A percentile compares a stretch with the other conserved stretches of the same genome.
Evolutionary conservation across 2,888 invertebrate genomes (phyloP).

Genomic region (Ceraclea dissimilis): DNA sequence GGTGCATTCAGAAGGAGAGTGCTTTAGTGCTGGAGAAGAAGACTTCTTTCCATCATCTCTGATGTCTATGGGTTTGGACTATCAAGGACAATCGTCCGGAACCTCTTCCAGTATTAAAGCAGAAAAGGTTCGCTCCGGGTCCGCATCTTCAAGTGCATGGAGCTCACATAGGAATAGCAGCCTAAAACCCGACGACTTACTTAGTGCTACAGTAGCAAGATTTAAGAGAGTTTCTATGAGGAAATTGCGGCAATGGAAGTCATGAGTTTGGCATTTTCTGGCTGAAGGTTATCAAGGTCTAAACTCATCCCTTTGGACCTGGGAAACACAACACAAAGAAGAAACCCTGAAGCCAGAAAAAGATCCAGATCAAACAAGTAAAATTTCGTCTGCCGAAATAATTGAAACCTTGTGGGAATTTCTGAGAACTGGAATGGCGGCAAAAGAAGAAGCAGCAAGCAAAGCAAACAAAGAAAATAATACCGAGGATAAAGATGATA

Average conservation of each 20-base stretch:
- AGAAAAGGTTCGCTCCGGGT: slow-evolving; percentile 15
- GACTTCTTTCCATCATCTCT: slow-evolving; percentile 19
- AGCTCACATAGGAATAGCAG: slow-evolving; percentile 20
- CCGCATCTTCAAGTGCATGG: slow-evolving; percentile 18
- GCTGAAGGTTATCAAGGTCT: slow-evolving; percentile 23
- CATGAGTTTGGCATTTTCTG: slow-evolving; percentile 55
- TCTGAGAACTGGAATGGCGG: slow-evolving; percentile 17
- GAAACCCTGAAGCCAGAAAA: slow-evolving; percentile 14
- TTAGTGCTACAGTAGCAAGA: slow-evolving; percentile 64
- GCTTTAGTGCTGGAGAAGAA: slow-evolving; percentile 53
- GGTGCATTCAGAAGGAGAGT: slow-evolving; percentile 68
- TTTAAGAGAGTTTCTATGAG: slow-evolving; percentile 72
- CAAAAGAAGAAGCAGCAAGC: slow-evolving; percentile 8
- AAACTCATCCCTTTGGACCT: slow-evolving; percentile 13
- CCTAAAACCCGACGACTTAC: slow-evolving; percentile 54
- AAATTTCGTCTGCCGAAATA: slow-evolving; percentile 20
- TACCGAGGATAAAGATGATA: background rate
- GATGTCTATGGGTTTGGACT: slow-evolving; percentile 11
- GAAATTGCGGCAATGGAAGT: slow-evolving; percentile 74
- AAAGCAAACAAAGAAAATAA: slow-evolving; percentile 1
- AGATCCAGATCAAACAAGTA: slow-evolving; percentile 17
- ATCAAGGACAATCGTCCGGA: slow-evolving; percentile 16
- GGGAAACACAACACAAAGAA: slow-evolving; percentile 7
- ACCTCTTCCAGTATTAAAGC: slow-evolving; percentile 17
- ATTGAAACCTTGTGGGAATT: slow-evolving; percentile 26